Evolutionary conservation across 2,888 invertebrate genomes (phyloP), one percentile per base, ranked within the genome.

Genomic region (Pyrgus malvae): DNA sequence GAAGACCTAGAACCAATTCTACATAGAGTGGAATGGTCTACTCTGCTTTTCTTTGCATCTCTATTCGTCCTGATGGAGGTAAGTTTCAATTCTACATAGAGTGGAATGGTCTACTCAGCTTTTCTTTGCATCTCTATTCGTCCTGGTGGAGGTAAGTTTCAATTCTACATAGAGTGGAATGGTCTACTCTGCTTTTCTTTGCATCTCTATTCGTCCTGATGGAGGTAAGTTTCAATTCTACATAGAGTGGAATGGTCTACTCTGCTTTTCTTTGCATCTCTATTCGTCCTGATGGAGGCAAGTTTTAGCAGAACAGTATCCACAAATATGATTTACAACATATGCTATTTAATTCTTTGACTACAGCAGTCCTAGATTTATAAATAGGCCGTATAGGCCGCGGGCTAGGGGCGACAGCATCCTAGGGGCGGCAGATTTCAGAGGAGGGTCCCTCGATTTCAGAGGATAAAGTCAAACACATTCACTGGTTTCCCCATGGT

Each of bases 231-330:
- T 38, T 16, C 14, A 14, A 31, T 8, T 48, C 87, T 98, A 60
- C 94, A 95, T 0, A 90, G 97, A 51, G 96, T 98, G 0, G 98
- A 98, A 76, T 98, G 97, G 97, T 95, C 96, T 2, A 98, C 97
- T 0, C 83, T 98, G 0, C 84, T 98, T 27, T 98, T 98, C 88
- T 98, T 98, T 68, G 96, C 97, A 0, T 94, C 97, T 0, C 84
- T 98, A 0, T 98, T 98, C 66, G 94, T 97, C 11, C 90, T 98
- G 0, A 98, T 98, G 97, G 86, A 86, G 74, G 86, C 84, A 12
- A 12, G 23, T 11, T 38, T 16, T n/a, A 14, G n/a, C n/a, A n/a
- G n/a, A n/a, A n/a, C n/a, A n/a, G n/a, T n/a, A n/a, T n/a, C n/a
- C n/a, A n/a, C n/a, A n/a, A n/a, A n/a, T n/a, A n/a, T n/a, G n/a